Base-by-base conservation (phyloP, 2,797 vertebrate species). In the Coilia nasus region DNA sequence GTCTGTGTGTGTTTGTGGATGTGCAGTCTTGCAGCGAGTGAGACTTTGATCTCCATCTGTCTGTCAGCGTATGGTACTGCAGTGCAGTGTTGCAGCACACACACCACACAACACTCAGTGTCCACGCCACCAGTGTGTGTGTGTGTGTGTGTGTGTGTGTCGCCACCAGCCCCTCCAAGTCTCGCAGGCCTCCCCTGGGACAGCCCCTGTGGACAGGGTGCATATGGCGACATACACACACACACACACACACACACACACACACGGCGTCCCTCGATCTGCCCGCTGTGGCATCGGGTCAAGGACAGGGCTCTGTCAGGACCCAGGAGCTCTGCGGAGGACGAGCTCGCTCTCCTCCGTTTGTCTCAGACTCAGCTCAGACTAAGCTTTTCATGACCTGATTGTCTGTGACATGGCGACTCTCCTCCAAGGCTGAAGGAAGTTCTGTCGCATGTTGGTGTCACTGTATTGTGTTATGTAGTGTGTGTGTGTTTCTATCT, bases 201-300 rank as follows among this genome's bases (percentile, higher is more conserved):
- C 6, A 1, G 71, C 19, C 35, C 71, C 35, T 44, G 17, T 19
- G 9, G 71, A 78, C 6, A 14, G 71, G 17, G 35, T 31, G 71
- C 71, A 44, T 78, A 41, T 78, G 71, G 71, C 7, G 14, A 54
- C 50, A 54, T 7, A 54, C 50, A 54, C 50, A 54, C 50, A 14
- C 9, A 54, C 50, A 54, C 50, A 54, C 50, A 54, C 50, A 54
- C 50, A 54, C 50, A 14, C 9, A 54, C 50, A 54, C 50, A 54
- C 35, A 44, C 31, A n/a, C 82, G 15, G 28, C 14, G 54, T 25
- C 50, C 81, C 81, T 87, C 85, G 87, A 83, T 86, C 82, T 7
- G 35, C 71, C 71, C 15, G 35, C 7, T 6, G 17, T 44, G 17
- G 35, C 71, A 21, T 44, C 0, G 17, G 71, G 71, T 78, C 35